phyloP scores from a whole-genome alignment of 92 coral and sea anemone species.

The Pocillopora meandrina region DNA sequence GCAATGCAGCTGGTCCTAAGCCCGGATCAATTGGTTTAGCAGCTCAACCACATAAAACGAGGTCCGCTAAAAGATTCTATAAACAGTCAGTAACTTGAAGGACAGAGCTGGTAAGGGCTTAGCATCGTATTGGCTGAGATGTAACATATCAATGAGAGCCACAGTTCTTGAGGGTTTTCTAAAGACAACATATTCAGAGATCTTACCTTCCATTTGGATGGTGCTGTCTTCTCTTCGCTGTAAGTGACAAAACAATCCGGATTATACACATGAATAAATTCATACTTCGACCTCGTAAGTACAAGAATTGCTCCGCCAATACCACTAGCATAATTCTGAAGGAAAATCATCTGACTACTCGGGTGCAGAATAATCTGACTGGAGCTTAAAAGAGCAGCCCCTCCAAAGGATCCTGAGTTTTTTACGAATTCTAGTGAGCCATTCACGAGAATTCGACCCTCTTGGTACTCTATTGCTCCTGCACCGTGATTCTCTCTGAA shows the following conservation, averaged over 20 bases:
- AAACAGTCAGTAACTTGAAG: no score
- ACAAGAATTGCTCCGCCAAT: constrained; percentile 85
- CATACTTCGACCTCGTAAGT: constrained; percentile 58
- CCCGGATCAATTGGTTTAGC: neutral
- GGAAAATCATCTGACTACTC: constrained; percentile 71
- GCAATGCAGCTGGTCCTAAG: neutral
- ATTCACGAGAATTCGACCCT: constrained; percentile 61
- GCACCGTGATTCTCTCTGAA: constrained; percentile 69
- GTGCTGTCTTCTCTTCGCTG: constrained; percentile 46
- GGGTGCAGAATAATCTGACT: constrained; percentile 84
- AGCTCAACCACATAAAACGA: neutral
- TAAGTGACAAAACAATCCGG: constrained; percentile 88
- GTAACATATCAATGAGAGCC: no score
- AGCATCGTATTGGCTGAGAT: no score
- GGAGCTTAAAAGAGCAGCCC: constrained; percentile 68
- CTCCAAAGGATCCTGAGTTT: constrained; percentile 76
- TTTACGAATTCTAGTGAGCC: constrained; percentile 66
- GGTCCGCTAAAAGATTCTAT: neutral
- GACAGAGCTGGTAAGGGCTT: no score
- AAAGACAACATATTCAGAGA: neutral
- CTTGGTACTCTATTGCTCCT: constrained; percentile 75
- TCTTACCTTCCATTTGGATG: constrained; percentile 89
- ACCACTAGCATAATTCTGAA: constrained; percentile 60
- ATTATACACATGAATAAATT: constrained; percentile 68
- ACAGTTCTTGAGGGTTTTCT: no score